Evolutionary conservation across 2,888 invertebrate species (phyloP).

Genomic region (Dendrolimus houi): DNA sequence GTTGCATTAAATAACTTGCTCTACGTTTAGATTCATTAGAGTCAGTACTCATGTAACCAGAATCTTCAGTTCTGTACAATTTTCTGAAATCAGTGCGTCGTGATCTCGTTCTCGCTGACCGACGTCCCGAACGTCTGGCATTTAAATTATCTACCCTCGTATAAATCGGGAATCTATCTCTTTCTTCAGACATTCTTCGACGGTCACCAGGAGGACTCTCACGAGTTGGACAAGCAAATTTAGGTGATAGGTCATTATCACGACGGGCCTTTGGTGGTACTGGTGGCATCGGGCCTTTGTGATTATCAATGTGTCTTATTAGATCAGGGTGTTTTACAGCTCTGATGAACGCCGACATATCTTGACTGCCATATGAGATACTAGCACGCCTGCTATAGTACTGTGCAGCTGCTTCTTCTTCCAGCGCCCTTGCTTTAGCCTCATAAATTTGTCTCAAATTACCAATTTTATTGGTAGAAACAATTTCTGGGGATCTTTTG

Average conservation of each 20-base stretch:
- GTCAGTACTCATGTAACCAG: conserved; percentile 91
- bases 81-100: conserved; percentile 57
- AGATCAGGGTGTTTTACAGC: conserved; percentile 48
- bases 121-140: conserved; percentile 52
- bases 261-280: conserved; percentile 56
- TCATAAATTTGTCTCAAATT: conserved; percentile 88
- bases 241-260: conserved; percentile 37
- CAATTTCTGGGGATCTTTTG: conserved; percentile 40
- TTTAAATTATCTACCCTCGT: conserved; percentile 48
- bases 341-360: conserved; percentile 43
- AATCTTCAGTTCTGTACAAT: conserved; percentile 78
- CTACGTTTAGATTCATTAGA: conserved; percentile 79
- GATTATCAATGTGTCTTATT: conserved; percentile 41
- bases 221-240: conserved; percentile 32
- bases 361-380: conserved; percentile 44
- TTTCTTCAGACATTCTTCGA: conserved; percentile 49
- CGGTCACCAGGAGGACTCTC: conserved; percentile 52
- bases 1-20: conserved; percentile 62
- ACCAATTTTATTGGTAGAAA: conserved; percentile 78
- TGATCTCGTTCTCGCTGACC: conserved; percentile 56
- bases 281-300: conserved; percentile 55
- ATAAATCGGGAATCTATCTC: conserved; percentile 48
- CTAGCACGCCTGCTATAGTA: conserved; percentile 56
- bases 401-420: conserved; percentile 37
- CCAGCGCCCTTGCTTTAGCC: conserved; percentile 75